Percentiles rank a stretch among this genome's conserved stretches.
Conservation (phyloP, 1,140 invertebrate species). For the Ooceraea biroi region DNA sequence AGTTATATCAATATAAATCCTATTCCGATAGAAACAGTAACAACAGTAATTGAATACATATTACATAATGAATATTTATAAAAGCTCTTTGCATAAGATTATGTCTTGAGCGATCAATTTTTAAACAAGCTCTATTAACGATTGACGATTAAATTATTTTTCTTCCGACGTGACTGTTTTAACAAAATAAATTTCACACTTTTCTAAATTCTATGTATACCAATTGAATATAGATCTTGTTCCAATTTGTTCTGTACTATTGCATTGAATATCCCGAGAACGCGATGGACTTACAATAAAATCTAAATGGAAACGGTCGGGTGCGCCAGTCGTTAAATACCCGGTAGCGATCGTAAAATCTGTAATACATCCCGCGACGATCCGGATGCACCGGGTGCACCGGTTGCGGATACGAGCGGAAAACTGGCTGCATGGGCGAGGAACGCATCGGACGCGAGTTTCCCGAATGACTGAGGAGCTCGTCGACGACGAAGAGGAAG, state of each 20-base stretch:
- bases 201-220: background rate
- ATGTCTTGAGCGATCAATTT: background rate
- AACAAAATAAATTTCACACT: background rate
- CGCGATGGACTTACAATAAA: slow-evolving; percentile 82
- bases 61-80: background rate
- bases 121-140: background rate
- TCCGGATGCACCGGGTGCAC: slow-evolving; percentile 73
- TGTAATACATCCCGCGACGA: slow-evolving; percentile 81
- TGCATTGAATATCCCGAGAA: background rate
- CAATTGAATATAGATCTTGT: background rate
- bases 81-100: background rate
- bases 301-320: slow-evolving; percentile 82
- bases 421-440: slow-evolving; percentile 72
- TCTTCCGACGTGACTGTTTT: background rate
- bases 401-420: slow-evolving; percentile 82
- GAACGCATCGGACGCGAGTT: slow-evolving; percentile 51
- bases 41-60: background rate
- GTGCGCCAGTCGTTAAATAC: slow-evolving; percentile 81
- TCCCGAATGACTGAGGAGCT: slow-evolving; percentile 33
- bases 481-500: slow-evolving; percentile 54
- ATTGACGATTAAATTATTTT: background rate
- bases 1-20: background rate
- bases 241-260: background rate
- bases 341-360: slow-evolving; percentile 85
- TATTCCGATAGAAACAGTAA: background rate